Percentiles rank a stretch among this genome's conserved stretches.
Conservation (phyloP, 2,797 vertebrate species). For the Gymnoscopelus braueri region DNA sequence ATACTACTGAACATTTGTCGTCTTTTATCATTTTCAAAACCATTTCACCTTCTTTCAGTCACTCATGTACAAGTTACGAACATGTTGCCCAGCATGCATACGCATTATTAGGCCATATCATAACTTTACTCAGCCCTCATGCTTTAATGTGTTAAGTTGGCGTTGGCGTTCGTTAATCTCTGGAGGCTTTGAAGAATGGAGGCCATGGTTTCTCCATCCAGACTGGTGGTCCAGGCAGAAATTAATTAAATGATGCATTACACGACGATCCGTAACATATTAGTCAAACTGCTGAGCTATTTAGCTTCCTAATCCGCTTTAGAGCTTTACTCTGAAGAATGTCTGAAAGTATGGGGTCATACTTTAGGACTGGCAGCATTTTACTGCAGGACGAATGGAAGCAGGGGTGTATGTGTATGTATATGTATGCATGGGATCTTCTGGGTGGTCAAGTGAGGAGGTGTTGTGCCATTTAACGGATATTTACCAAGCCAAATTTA, state of each 20-base stretch:
- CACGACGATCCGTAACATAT: constrained; percentile 50
- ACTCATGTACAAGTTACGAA: neutral
- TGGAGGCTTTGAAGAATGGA: constrained; percentile 45
- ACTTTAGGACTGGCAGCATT: neutral
- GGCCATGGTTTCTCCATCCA: constrained; percentile 30
- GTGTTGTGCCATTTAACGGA: constrained; percentile 33
- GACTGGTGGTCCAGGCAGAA: constrained; percentile 54
- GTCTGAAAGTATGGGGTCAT: constrained; percentile 29
- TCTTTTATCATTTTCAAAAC: neutral
- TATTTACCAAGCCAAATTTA: constrained; percentile 43
- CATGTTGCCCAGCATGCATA: neutral
- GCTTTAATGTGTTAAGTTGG: constrained; percentile 40
- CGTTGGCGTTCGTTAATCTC: constrained; percentile 42
- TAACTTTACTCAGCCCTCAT: constrained; percentile 10
- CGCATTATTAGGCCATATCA: neutral
- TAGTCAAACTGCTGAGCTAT: constrained; percentile 46
- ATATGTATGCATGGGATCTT: constrained; percentile 11
- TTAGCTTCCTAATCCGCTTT: constrained; percentile 54
- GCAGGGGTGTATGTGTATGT: constrained; percentile 5
- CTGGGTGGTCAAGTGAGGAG: constrained; percentile 42
- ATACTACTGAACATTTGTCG: neutral
- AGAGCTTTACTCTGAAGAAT: constrained; percentile 55
- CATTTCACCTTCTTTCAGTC: neutral
- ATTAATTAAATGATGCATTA: constrained; percentile 67
- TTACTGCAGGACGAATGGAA: constrained; percentile 5